Evolutionary conservation across 1,140 invertebrate genomes (phyloP), one percentile per base, ranked within the genome.

Genomic region (Drosophila orosa): DNA sequence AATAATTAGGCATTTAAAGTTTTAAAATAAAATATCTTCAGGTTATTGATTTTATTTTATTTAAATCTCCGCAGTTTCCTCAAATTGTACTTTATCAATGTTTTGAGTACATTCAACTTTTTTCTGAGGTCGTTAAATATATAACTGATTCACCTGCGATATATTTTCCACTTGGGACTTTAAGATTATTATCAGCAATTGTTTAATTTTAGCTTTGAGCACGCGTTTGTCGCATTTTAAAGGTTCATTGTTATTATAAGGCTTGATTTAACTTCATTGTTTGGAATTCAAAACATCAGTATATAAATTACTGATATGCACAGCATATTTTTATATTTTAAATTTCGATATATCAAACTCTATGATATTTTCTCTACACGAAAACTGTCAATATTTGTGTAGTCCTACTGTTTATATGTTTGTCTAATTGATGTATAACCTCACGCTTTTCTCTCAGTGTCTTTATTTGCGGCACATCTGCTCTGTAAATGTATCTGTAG

Each of bases 111-210:
- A 47, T 22, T 59, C 57, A 59, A 59, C 42, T 19, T 15, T 5
- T 15, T 0, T 22, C 4, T 33, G 17, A 15, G 29, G 29, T 35
- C 8, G 19, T 9, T 29, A 24, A 33, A 48, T 44, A 48, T 50
- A 59, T 17, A 31, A n/a, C 13, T 60, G 29, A 60, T 29, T 60
- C 45, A 60, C 22, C 33, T 13, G 31, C 35, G 24, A 15, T 56
- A 56, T 39, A 40, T 25, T 56, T 56, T 9, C 15, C 12, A 17
- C 19, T 19, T 13, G 29, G 10, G 31, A 52, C 27, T 48, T 12
- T 3, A 24, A 24, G 58, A 54, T 60, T 52, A 35, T 24, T 50
- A 60, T 60, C 58, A 35, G 44, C 45, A 35, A 52, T 60, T 60
- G 45, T 60, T 59, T 59, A 24, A 50, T 59, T 52, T 25, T 35